phyloP scores from a whole-genome alignment of 1,140 invertebrate genomes.

The Drosophila orena region DNA sequence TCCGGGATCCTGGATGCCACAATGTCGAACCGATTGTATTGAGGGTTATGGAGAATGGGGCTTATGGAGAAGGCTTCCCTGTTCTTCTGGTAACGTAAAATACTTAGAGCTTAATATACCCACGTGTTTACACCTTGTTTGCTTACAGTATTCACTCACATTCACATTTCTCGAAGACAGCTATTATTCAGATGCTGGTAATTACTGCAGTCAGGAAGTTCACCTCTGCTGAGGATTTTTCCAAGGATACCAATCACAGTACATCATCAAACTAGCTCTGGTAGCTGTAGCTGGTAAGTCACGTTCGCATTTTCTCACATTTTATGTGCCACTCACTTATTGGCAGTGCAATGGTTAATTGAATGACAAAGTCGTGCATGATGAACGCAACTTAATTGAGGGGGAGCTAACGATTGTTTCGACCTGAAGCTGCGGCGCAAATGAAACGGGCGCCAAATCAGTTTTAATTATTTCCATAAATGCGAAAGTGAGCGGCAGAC shows the following conservation, averaged over 20 bases:
- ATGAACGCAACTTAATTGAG: constrained; percentile 50
- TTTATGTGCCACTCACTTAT: constrained; percentile 53
- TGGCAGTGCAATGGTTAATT: constrained; percentile 59
- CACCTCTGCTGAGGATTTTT: background rate
- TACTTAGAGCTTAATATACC: too few relatives aligned
- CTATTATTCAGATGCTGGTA: background rate
- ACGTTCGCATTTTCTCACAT: constrained; percentile 50
- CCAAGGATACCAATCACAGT: background rate
- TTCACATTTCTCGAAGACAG: background rate
- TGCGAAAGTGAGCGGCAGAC: constrained; percentile 44
- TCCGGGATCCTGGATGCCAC: constrained; percentile 4
- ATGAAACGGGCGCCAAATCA: constrained; percentile 65
- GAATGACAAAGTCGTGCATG: constrained; percentile 66
- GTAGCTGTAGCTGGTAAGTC: constrained; percentile 44
- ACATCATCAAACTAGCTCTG: background rate
- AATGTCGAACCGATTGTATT: constrained; percentile 1
- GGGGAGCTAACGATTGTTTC: background rate
- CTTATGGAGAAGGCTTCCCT: too few relatives aligned
- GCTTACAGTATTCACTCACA: background rate
- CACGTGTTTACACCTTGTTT: too few relatives aligned
- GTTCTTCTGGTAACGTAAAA: too few relatives aligned
- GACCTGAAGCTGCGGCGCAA: constrained; percentile 16
- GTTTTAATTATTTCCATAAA: constrained; percentile 81
- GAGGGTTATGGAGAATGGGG: background rate
- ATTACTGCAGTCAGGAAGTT: background rate